Conservation (phyloP, 2,113 vertebrate species). For the Microcebus tavaratra region DNA sequence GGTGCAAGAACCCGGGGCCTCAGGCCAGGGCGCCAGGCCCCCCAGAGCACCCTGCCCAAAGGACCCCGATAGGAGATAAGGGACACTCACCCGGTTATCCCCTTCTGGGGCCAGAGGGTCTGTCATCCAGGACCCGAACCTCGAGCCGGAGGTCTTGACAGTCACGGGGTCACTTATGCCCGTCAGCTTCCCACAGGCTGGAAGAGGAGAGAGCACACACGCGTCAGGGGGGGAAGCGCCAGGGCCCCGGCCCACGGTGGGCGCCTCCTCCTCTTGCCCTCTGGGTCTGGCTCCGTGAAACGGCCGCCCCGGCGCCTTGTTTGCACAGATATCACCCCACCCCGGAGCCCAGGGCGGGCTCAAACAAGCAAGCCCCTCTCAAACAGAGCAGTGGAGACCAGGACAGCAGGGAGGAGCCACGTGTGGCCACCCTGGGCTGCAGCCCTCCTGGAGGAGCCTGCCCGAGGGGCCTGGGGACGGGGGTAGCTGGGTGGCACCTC, state of each 20-base stretch:
- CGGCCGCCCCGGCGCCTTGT: fast-evolving
- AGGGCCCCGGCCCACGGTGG: neutral
- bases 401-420: fast-evolving
- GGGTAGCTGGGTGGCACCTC: neutral
- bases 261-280: neutral
- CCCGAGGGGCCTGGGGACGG: neutral
- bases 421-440: fast-evolving
- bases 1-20: neutral
- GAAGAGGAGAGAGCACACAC: constrained; percentile 83
- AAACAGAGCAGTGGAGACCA: neutral
- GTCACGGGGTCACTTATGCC: constrained; percentile 97
- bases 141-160: constrained; percentile 96
- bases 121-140: constrained; percentile 99
- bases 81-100: constrained; percentile 93
- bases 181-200: constrained; percentile 98
- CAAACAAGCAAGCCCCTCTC: neutral
- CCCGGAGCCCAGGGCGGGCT: neutral
- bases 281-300: neutral
- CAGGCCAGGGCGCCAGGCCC: neutral
- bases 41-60: fast-evolving
- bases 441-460: too few relatives aligned
- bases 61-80: too few relatives aligned
- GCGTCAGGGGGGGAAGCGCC: neutral
- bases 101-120: constrained; percentile 96
- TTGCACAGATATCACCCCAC: neutral